Evolutionary conservation across 2,888 invertebrate species (phyloP).

Genomic region (Cephus spinipes): DNA sequence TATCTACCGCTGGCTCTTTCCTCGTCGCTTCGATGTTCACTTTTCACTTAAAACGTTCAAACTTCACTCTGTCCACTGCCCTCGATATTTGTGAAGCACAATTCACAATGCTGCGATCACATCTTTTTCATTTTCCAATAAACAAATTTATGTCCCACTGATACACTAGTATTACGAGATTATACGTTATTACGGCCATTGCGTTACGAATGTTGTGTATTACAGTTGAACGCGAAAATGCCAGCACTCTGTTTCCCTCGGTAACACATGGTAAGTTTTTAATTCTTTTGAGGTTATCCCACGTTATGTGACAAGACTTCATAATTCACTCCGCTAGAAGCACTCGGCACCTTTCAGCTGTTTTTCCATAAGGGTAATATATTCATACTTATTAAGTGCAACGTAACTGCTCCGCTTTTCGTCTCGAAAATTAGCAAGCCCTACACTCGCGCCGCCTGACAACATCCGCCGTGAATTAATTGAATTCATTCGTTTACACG

Average conservation of each 20-base stretch:
- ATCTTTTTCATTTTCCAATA: no score
- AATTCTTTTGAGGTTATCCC: not conserved
- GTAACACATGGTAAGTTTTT: not conserved
- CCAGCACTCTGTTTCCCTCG: no score
- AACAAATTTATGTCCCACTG: no score
- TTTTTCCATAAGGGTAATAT: constrained; percentile 2
- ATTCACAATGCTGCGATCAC: no score
- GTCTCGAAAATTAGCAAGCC: constrained; percentile 35
- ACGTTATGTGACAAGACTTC: not conserved
- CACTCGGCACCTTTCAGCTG: not conserved
- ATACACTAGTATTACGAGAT: no score
- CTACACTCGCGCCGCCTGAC: constrained; percentile 35
- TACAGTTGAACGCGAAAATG: no score
- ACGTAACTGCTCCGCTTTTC: not conserved
- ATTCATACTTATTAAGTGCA: constrained; percentile 1
- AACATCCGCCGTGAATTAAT: constrained; percentile 51
- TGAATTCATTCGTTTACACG: constrained; percentile 45
- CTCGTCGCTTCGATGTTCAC: not conserved
- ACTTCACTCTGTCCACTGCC: no score
- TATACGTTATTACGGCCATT: no score
- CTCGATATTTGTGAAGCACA: no score
- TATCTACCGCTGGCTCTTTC: constrained; percentile 7
- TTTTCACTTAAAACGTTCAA: no score
- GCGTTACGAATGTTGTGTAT: no score
- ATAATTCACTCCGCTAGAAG: not conserved